Conservation (phyloP, 2,888 invertebrate species). For the Drosophila sordidula region DNA sequence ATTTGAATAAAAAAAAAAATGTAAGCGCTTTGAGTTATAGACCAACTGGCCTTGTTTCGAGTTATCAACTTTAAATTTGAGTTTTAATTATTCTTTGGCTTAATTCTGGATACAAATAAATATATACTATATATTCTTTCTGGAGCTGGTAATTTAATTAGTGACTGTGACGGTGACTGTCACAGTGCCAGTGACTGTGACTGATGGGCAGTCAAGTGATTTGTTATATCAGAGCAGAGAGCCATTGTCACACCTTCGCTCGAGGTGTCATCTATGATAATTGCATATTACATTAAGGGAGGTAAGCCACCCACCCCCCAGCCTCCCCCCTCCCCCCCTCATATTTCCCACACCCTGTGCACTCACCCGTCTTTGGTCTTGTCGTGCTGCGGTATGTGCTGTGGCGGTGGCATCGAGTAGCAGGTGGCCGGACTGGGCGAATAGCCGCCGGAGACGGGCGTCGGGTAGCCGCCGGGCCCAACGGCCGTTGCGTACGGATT, state of each 20-base stretch:
- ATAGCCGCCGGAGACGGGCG: slow-evolving; percentile 90
- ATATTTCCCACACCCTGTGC: neutral
- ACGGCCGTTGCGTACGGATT: slow-evolving; percentile 85
- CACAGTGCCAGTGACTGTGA: slow-evolving; percentile 22
- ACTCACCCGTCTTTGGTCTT: slow-evolving; percentile 87
- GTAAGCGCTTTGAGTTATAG: too few species aligned
- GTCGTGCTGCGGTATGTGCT: slow-evolving; percentile 91
- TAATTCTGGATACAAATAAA: too few species aligned
- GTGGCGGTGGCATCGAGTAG: slow-evolving; percentile 95
- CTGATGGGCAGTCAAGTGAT: slow-evolving; percentile 21
- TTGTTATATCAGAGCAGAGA: slow-evolving; percentile 8
- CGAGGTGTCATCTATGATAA: slow-evolving; percentile 46
- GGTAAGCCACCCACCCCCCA: neutral
- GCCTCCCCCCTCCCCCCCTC: neutral
- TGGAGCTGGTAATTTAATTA: too few species aligned
- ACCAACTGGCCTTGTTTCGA: too few species aligned
- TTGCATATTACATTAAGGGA: slow-evolving; percentile 60
- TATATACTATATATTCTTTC: too few species aligned
- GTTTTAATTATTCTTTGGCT: too few species aligned
- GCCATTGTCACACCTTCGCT: slow-evolving; percentile 15
- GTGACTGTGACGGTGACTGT: slow-evolving; percentile 28
- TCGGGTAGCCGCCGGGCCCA: slow-evolving; percentile 87
- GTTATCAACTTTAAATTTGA: too few species aligned
- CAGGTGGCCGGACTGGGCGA: slow-evolving; percentile 89
- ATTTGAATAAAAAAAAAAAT: too few species aligned